Base-by-base conservation (phyloP, 2,113 vertebrate genomes). In the Ranitomeya imitator region DNA sequence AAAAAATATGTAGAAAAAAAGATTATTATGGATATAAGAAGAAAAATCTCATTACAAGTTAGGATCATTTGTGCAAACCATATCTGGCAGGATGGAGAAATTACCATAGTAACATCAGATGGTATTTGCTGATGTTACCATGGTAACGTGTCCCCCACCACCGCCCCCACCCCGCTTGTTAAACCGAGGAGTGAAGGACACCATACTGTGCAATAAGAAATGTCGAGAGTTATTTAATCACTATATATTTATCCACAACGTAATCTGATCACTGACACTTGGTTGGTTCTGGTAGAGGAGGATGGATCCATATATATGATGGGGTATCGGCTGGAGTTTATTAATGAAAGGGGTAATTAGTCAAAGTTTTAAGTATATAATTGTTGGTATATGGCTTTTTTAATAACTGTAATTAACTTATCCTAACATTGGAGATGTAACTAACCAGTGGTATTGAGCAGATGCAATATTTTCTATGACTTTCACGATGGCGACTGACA, bases 21-120 rank as follows among this genome's bases (percentile, higher is more conserved):
- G 65, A 71, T 84, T 84, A 84, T 84, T 69, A 84, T 84, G 65
- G 82, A 69, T 84, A 84, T 67, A 69, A 84, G 37, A 69, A 69
- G 65, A 69, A 83, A 83, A 83, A 84, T 84, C 63, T 71, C 63
- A 84, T 84, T 84, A 84, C 65, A 84, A 84, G 82, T 84, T 84
- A 54, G 51, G 82, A 84, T 84, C 82, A 84, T 84, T 84, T 71
- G 63, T 84, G 82, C 82, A 84, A 84, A 84, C 82, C 82, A 21
- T 71, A 71, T 84, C 82, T 84, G 82, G 82, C 63, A 84, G 82
- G 51, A 84, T 55, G 63, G 82, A 69, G 63, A 21, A 69, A 84
- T 84, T 84, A 84, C 82, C 82, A 84, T 71, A 84, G 82, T 23
- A 84, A 84, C 82, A 84, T 71, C 63, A 84, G 82, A 84, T 52